Base-by-base conservation (phyloP, 2,113 vertebrate genomes). In the Prolemur simus region DNA sequence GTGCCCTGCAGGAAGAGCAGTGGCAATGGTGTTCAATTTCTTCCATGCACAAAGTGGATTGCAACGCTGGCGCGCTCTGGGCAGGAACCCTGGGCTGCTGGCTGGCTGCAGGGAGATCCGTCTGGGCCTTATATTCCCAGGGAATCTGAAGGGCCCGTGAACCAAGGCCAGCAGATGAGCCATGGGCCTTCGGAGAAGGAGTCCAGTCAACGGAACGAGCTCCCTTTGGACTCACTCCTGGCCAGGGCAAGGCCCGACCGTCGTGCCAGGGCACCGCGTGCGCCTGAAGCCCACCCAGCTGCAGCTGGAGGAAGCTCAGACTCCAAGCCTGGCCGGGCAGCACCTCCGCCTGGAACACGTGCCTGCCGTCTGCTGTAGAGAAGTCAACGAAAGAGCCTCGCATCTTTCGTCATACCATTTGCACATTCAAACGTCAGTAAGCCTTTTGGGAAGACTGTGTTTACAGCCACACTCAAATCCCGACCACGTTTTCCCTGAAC, bases 401-500 rank as follows among this genome's bases (percentile, higher is more conserved):
- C n/a, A 0, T 73, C 88, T 89, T 68, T 76, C n/a, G 5, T 49
- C 60, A 58, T 1, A 13, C 34, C 21, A 4, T 21, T 1, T 20
- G 1, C 81, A 87, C 84, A 89, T 88, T 88, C 97, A 97, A 60
- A 97, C 17, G 60, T 93, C 94, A 49, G 80, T 81, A 89, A 94
- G 89, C 93, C 93, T 97, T 96, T 89, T 0, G 25, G 87, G 94
- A 96, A 71, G 90, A 56, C 47, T 81, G 52, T 74, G 58, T 97
- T 95, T 73, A 96, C 78, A 97, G 89, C 87, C 92, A 68, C 8
- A 23, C 42, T 89, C 60, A 83, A 54, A 23, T 71, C 76, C 69
- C 63, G 29, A 84, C 88, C 74, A n/a, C 0, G 1, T 81, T 95
- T 93, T 96, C 96, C 96, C 95, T 96, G 96, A 96, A 98, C 66